These are phyloP conservation scores for Cherax quadricarinatus DNA, from an alignment of 1,140 invertebrate species.

Conservation along the genomic window DNA sequence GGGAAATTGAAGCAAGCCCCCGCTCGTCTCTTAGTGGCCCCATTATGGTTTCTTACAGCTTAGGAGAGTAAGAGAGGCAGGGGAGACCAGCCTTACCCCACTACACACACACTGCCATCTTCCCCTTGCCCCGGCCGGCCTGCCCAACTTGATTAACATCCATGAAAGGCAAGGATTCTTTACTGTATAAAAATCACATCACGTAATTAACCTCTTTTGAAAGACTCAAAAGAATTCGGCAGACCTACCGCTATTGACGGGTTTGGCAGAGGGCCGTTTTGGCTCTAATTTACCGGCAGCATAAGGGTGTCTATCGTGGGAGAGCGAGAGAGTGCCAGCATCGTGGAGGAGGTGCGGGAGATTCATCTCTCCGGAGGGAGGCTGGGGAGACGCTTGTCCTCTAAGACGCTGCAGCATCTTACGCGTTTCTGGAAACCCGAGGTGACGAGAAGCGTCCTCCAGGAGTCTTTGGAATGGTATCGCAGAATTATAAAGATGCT, in stretches of 20 bases:
- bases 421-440: slow-evolving; percentile 62
- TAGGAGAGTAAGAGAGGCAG: not conserved
- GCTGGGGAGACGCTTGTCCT: not conserved
- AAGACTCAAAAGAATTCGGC: slow-evolving; percentile 69
- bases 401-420: not conserved
- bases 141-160: slow-evolving; percentile 67
- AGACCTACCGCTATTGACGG: slow-evolving; percentile 65
- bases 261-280: no score
- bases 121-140: not conserved
- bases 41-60: slow-evolving; percentile 59
- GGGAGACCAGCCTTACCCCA: not conserved
- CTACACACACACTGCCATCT: not conserved
- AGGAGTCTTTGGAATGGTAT: slow-evolving; percentile 56
- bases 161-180: slow-evolving; percentile 68
- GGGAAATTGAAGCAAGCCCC: slow-evolving; percentile 60
- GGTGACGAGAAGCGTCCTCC: slow-evolving; percentile 50
- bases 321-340: no score
- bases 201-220: slow-evolving; percentile 71
- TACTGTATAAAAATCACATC: slow-evolving; percentile 71
- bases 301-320: not conserved
- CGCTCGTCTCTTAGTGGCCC: slow-evolving; percentile 30
- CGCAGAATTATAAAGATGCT: slow-evolving; percentile 67
- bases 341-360: not conserved
- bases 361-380: not conserved
- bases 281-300: no score